Evolutionary conservation across 2,888 invertebrate species (phyloP).

Genomic region (Meiosimyza decipiens): DNA sequence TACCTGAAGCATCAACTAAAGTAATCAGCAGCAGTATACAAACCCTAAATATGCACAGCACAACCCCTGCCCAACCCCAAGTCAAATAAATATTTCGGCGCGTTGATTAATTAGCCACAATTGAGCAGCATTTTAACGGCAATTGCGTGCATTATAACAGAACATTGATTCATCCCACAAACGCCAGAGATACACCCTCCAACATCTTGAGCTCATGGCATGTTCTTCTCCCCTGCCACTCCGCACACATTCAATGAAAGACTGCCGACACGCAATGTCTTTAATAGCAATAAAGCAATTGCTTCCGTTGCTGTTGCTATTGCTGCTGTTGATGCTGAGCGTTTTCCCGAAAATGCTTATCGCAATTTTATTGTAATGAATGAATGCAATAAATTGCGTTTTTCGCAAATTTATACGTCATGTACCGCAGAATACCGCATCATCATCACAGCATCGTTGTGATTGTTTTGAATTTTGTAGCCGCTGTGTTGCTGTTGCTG

Average conservation of each 20-base stretch:
- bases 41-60: no score
- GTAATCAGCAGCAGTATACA: no score
- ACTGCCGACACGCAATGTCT: not conserved
- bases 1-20: no score
- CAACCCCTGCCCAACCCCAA: no score
- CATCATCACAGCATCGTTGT: not conserved
- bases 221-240: not conserved
- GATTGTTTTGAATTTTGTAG: not conserved
- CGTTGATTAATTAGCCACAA: constrained; percentile 9
- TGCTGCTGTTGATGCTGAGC: not conserved
- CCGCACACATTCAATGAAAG: no score
- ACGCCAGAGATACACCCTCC: not conserved
- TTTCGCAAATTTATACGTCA: not conserved
- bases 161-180: constrained; percentile 4
- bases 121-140: constrained; percentile 13
- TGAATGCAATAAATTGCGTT: constrained; percentile 20
- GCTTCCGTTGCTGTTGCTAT: not conserved
- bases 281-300: not conserved
- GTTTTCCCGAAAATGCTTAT: not conserved
- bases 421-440: not conserved
- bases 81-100: no score
- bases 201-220: not conserved
- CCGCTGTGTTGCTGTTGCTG: not conserved
- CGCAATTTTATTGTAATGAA: constrained; percentile 13
- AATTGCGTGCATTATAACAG: constrained; percentile 12